A percentile compares a stretch with the other conserved stretches of the same genome.
Conservation (phyloP, 2,797 vertebrate species). For the Botia almorhae region DNA sequence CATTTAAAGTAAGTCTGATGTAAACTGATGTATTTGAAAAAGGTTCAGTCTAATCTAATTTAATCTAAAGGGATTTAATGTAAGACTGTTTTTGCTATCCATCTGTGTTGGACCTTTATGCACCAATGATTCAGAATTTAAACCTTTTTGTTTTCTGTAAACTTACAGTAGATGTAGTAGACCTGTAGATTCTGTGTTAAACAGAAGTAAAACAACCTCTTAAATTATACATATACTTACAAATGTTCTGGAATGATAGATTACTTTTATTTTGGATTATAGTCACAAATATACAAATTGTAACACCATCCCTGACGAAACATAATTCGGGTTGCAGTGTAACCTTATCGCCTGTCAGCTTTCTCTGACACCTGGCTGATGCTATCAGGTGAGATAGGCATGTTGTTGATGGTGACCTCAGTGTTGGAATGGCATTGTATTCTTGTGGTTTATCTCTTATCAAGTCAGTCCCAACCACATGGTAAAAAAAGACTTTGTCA, state of each 20-base stretch:
- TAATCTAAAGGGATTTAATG: background rate
- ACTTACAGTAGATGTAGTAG: background rate
- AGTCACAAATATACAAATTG: slow-evolving; percentile 30
- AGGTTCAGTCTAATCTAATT: background rate
- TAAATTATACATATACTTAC: background rate
- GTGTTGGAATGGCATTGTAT: slow-evolving; percentile 63
- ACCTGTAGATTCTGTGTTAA: background rate
- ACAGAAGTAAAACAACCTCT: background rate
- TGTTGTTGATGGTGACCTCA: slow-evolving; percentile 57
- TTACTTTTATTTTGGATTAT: slow-evolving; percentile 10
- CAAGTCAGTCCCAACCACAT: slow-evolving; percentile 49
- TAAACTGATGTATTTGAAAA: background rate
- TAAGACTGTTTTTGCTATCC: background rate
- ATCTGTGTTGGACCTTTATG: background rate
- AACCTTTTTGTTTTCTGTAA: background rate
- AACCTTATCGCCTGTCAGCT: slow-evolving; percentile 46
- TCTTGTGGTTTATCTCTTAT: slow-evolving; percentile 55
- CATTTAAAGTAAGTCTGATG: background rate
- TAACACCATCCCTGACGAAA: slow-evolving; percentile 19
- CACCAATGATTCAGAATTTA: background rate
- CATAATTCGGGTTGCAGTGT: slow-evolving; percentile 42
- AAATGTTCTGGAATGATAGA: background rate
- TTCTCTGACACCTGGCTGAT: slow-evolving; percentile 61
- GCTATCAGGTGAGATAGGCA: slow-evolving; percentile 64
- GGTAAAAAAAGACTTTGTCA: slow-evolving; percentile 51